A percentile compares a stretch with the other conserved stretches of the same genome.
Conservation (phyloP, 2,888 invertebrate genomes). For the Vannuccia rotundouncinata region DNA sequence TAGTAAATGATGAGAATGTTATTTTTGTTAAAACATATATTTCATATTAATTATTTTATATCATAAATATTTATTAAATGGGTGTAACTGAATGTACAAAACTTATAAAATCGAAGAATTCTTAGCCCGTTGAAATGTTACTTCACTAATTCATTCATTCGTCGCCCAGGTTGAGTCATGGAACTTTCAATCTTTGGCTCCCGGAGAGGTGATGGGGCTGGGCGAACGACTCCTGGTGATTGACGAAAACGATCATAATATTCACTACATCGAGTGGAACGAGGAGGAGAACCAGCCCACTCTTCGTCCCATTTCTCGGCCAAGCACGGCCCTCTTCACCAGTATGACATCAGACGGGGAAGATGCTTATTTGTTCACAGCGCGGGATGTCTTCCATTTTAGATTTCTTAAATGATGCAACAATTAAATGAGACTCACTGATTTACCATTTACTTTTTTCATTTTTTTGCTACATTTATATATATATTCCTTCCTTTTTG, state of each 20-base stretch:
- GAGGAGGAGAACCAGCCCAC: not conserved
- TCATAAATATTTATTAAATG: too few species aligned
- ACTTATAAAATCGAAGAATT: too few species aligned
- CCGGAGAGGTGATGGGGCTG: not conserved
- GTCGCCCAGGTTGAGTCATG: not conserved
- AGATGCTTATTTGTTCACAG: not conserved
- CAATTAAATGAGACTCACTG: not conserved
- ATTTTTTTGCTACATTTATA: not conserved
- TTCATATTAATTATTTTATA: too few species aligned
- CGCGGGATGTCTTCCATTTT: not conserved
- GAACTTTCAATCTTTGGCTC: not conserved
- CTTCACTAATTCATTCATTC: not conserved
- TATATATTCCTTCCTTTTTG: not conserved
- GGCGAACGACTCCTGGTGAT: not conserved
- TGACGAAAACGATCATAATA: not conserved
- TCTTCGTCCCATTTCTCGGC: not conserved
- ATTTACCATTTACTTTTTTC: not conserved
- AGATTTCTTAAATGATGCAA: not conserved
- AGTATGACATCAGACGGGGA: not conserved
- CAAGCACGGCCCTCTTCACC: not conserved
- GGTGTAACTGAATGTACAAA: too few species aligned
- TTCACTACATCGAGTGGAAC: slow-evolving; percentile 3
- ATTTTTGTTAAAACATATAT: too few species aligned
- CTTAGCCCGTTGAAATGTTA: too few species aligned
- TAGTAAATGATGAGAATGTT: too few species aligned